These are phyloP conservation scores for Erebia aethiops DNA, from an alignment of 2,888 invertebrate genomes.

Conservation along the genomic window DNA sequence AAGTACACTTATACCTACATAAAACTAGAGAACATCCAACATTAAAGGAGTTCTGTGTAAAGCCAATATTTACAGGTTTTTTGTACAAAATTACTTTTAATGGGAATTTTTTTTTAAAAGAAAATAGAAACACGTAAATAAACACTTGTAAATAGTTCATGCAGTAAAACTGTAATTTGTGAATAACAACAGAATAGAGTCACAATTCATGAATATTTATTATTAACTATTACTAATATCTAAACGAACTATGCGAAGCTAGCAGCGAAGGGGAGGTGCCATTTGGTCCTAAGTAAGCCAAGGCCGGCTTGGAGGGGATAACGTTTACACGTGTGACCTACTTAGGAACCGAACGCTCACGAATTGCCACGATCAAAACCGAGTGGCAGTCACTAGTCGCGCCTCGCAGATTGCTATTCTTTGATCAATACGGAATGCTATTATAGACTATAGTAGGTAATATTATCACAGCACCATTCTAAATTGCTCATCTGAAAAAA, in stretches of 20 bases:
- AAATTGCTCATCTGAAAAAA: constrained; percentile 42
- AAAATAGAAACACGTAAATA: background rate
- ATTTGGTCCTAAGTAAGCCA: constrained; percentile 78
- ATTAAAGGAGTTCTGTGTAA: no score
- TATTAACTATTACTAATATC: constrained; percentile 28
- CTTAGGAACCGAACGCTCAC: constrained; percentile 67
- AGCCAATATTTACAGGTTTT: background rate
- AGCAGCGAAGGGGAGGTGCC: constrained; percentile 69
- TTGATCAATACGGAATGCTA: constrained; percentile 64
- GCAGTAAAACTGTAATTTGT: constrained; percentile 1
- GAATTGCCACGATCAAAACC: constrained; percentile 64
- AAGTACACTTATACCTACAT: background rate
- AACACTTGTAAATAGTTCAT: background rate
- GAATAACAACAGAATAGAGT: constrained; percentile 7
- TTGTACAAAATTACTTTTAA: background rate
- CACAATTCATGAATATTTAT: constrained; percentile 21
- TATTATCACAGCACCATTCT: constrained; percentile 49
- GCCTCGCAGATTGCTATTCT: constrained; percentile 50
- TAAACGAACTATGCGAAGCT: constrained; percentile 45
- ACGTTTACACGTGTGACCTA: constrained; percentile 83
- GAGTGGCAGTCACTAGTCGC: constrained; percentile 44
- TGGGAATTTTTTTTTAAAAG: background rate
- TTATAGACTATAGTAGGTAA: no score
- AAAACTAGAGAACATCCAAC: background rate
- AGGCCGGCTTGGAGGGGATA: constrained; percentile 80